Percentiles rank a stretch among this genome's conserved stretches.
Evolutionary conservation across 2,113 vertebrate species (phyloP).

Genomic region (Macrotis lagotis): DNA sequence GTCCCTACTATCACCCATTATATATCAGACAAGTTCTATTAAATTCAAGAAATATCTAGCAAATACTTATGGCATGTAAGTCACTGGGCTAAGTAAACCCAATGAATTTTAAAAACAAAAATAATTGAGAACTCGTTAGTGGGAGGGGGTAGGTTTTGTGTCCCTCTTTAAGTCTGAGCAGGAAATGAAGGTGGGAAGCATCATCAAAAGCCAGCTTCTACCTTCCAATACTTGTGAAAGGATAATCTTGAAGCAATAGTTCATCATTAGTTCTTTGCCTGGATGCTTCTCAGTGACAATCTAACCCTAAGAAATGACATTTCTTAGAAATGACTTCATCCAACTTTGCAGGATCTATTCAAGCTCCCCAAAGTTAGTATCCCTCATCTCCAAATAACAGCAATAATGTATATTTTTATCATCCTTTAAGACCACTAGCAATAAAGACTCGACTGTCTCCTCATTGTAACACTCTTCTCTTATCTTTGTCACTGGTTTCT

Average conservation of each 20-base stretch:
- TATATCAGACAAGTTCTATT: background rate
- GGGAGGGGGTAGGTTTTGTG: background rate
- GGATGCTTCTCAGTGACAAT: background rate
- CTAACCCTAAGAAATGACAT: background rate
- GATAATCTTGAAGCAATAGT: too few relatives aligned
- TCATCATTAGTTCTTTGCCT: background rate
- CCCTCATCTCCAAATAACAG: background rate
- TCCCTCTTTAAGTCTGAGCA: background rate
- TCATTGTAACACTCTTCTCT: background rate
- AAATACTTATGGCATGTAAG: background rate
- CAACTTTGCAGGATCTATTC: background rate
- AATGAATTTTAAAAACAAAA: background rate
- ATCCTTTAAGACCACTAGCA: background rate
- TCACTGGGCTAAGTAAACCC: background rate
- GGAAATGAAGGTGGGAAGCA: background rate
- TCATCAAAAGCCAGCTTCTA: background rate
- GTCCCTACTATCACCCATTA: background rate
- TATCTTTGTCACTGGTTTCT: background rate
- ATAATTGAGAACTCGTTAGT: background rate
- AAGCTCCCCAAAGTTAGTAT: background rate
- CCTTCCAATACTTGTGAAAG: background rate
- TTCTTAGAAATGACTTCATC: background rate
- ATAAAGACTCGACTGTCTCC: background rate
- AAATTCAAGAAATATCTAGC: background rate
- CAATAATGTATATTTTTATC: background rate